Percentiles rank a stretch among this genome's conserved stretches.
phyloP scores from a whole-genome alignment of 2,797 vertebrate genomes.

The Morus bassanus region DNA sequence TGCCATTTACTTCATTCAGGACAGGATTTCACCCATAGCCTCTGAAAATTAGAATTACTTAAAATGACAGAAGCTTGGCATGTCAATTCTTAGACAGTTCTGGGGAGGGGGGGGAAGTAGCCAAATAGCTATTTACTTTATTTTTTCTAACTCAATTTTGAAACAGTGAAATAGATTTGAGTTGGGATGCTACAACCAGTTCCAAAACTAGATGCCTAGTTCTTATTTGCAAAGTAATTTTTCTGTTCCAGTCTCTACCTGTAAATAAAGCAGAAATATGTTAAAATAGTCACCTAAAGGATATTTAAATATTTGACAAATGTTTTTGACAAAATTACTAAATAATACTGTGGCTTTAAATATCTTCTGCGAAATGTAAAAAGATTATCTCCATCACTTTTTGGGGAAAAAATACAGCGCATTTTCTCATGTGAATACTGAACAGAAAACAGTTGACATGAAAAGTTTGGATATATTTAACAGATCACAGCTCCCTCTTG shows the following conservation, averaged over 20 bases:
- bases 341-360: not conserved
- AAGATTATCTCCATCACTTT: not conserved
- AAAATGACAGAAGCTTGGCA: not conserved
- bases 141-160: not conserved
- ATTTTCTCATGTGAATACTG: not conserved
- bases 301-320: not conserved
- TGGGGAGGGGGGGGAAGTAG: fast-evolving
- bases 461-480: not conserved
- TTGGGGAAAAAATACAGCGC: not conserved
- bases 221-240: not conserved
- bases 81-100: not conserved
- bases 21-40: not conserved
- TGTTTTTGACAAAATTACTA: not conserved
- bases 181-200: not conserved
- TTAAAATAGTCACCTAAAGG: not conserved
- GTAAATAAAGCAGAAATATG: not conserved
- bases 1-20: not conserved
- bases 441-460: not conserved
- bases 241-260: not conserved
- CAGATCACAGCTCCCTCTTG: conserved; percentile 57
- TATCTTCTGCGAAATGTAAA: not conserved
- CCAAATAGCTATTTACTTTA: not conserved
- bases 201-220: not conserved
- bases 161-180: not conserved
- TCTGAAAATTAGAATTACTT: not conserved